Evolutionary conservation across 2,888 invertebrate species (phyloP), one percentile per base, ranked within the genome.

Genomic region (Orchesella flavescens): DNA sequence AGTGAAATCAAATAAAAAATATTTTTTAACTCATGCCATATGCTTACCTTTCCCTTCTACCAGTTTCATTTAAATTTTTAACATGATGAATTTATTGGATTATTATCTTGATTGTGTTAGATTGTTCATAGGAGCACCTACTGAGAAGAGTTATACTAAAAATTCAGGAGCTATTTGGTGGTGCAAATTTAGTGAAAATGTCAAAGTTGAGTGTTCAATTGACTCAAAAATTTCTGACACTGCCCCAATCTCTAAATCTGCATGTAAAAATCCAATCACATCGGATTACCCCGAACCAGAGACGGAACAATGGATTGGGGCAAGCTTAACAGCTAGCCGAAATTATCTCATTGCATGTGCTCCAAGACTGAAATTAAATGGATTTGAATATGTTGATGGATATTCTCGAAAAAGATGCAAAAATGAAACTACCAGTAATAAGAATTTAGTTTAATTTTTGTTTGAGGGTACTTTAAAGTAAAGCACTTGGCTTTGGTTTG

Each of bases 121-220:
- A 17, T 17, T 66, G 10, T 66, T 76, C 17, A 76, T 76, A n/a
- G 84, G 84, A 17, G 80, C 84, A n/a, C 84, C 84, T 4, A 76
- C 71, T 43, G 72, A 76, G 5, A 71, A 10, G 34, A 17, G 44
- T 1, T 5, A 4, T 1, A 23, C 57, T 0, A 53, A 21, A 13
- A 79, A 80, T 15, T 55, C 76, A 4, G 84, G 84, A n/a, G 23
- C 71, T 43, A 49, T 84, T 19, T 84, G 84, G 84, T 9, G 19
- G 0, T 78, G 83, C 53, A 13, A 24, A 43, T 72, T 72, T 34
- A 55, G 21, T 4, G 9, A 19, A 1, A 15, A 43, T n/a, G 57
- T 17, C 23, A 19, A 17, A n/a, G 19, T 55, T 10, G 53, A 43
- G 10, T 77, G 74, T 21, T 61, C 63, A 9, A 1, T 46, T 13